Evolutionary conservation across 92 coral and sea anemone species (phyloP).

Genomic region (Epizoanthus fatuus): DNA sequence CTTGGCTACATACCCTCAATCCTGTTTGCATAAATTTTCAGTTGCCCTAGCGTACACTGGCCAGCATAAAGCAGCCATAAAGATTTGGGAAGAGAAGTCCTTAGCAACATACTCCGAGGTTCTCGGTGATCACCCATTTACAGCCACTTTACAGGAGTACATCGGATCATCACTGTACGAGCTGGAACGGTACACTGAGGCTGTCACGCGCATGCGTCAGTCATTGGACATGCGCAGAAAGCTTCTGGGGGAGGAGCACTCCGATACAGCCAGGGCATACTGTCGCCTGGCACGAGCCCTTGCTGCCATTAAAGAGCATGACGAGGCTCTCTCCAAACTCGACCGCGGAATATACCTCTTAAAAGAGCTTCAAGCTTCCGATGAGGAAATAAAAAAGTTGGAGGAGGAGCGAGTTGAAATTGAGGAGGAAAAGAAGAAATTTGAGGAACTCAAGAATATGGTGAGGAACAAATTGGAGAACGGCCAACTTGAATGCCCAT

Average conservation of each 20-base stretch:
- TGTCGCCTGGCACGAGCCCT: constrained; percentile 78
- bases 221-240: constrained; percentile 75
- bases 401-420: constrained; percentile 30
- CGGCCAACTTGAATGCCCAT: neutral
- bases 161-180: constrained; percentile 37
- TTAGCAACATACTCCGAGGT: constrained; percentile 57
- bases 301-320: constrained; percentile 46
- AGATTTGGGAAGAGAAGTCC: constrained; percentile 63
- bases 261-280: constrained; percentile 82
- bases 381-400: constrained; percentile 53
- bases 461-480: neutral
- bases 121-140: constrained; percentile 78
- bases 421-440: constrained; percentile 6
- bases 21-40: no score
- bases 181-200: constrained; percentile 19
- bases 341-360: constrained; percentile 53
- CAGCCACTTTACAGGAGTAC: constrained; percentile 80
- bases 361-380: constrained; percentile 52
- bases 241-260: constrained; percentile 67
- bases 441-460: neutral
- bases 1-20: no score
- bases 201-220: constrained; percentile 56
- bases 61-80: constrained; percentile 59
- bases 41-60: constrained; percentile 72
- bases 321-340: constrained; percentile 57